Percentiles rank a stretch among this genome's conserved stretches.
Conservation (phyloP, 2,113 vertebrate genomes). For the Prochilodus magdalenae region DNA sequence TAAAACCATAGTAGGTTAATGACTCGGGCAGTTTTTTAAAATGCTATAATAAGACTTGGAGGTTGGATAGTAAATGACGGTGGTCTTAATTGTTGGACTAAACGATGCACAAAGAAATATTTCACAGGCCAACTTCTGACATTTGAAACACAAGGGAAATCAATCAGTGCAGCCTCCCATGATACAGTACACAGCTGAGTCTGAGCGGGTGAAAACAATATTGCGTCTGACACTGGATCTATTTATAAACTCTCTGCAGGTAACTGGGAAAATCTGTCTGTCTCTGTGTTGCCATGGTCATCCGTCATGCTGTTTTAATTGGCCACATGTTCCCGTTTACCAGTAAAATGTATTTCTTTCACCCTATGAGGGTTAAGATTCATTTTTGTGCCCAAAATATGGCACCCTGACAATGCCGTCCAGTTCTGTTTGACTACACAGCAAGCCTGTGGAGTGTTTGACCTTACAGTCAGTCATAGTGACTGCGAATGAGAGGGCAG, state of each 20-base stretch:
- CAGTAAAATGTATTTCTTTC: conserved; percentile 43
- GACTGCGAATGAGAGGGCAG: neutral
- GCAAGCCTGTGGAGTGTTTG: conserved; percentile 20
- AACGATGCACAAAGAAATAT: neutral
- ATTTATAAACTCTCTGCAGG: conserved; percentile 53
- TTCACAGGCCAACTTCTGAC: neutral
- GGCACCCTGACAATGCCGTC: conserved; percentile 5
- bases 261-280: conserved; percentile 38
- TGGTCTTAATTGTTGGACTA: neutral
- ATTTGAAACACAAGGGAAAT: conserved; percentile 8
- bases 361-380: conserved; percentile 33
- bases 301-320: conserved; percentile 58
- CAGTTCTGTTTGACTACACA: conserved; percentile 2
- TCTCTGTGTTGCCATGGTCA: conserved; percentile 39
- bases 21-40: neutral
- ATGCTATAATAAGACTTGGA: neutral
- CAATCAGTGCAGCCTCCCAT: conserved; percentile 39
- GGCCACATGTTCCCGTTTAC: conserved; percentile 54
- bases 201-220: conserved; percentile 36
- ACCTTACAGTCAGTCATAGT: neutral
- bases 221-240: conserved; percentile 42
- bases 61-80: neutral
- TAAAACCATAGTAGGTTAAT: neutral
- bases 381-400: conserved; percentile 43
- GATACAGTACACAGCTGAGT: conserved; percentile 22